Evolutionary conservation across 2,888 invertebrate genomes (phyloP), one percentile per base, ranked within the genome.

Genomic region (Pristionchus maxplancki): DNA sequence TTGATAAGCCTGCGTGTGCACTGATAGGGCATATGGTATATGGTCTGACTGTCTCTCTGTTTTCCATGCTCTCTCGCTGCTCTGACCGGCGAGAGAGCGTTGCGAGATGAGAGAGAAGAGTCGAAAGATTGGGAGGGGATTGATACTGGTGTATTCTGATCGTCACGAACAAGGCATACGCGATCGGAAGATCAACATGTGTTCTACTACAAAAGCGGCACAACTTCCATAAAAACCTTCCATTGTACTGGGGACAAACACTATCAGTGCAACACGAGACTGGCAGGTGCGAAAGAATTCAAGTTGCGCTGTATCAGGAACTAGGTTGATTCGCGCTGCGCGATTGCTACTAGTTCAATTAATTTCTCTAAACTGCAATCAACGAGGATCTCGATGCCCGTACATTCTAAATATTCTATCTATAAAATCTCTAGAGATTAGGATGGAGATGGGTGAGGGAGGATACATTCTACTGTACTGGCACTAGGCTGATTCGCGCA

Each of bases 21-120:
- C 71, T 71, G 71, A 71, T 71, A 71, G 71, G 71, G n/a, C 58
- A 58, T n/a, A n/a, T n/a, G n/a, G n/a, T n/a, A n/a, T n/a, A n/a
- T 58, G 58, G n/a, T 24, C n/a, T 6, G 50, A 20, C 50, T 50
- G 50, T 50, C 50, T 50, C 50, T 50, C 50, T 50, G 3, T 50
- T 5, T 58, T 0, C 2, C 24, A 58, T n/a, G n/a, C 24, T 58
- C 58, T 58, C 58, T 58, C 58, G n/a, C n/a, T n/a, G 4, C 24
- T 58, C n/a, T n/a, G 58, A 58, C 58, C 9, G 58, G n/a, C 4
- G n/a, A 58, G 58, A 58, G n/a, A 58, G 44, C 24, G n/a, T 24
- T 24, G 58, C 24, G 4, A 58, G 9, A 8, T n/a, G 24, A n/a
- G 58, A n/a, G 58, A n/a, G 58, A 4, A 24, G 20, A 20, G 20